Conservation (phyloP, 1,140 invertebrate species). For the Spodoptera litura region DNA sequence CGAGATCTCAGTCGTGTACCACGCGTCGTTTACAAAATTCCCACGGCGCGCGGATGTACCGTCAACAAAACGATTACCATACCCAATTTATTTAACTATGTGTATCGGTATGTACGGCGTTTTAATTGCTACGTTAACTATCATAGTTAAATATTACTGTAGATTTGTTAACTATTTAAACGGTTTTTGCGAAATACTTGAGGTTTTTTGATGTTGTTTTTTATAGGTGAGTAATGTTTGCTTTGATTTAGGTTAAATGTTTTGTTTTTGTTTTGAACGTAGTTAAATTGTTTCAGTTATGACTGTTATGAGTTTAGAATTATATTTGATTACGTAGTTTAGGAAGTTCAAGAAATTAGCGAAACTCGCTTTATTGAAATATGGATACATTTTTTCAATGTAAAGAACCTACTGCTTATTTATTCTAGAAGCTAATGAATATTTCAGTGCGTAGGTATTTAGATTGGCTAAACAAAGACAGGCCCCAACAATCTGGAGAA, state of each 20-base stretch:
- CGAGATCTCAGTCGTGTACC: constrained; percentile 40
- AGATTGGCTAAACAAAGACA: too few relatives aligned
- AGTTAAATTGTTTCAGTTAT: neutral
- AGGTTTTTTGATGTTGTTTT: neutral
- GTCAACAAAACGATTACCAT: constrained; percentile 40
- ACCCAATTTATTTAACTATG: constrained; percentile 24
- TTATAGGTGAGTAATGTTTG: neutral
- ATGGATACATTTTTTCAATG: too few relatives aligned
- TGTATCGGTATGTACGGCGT: constrained; percentile 31
- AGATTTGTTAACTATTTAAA: constrained; percentile 22
- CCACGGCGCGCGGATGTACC: constrained; percentile 35
- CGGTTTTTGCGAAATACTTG: constrained; percentile 1
- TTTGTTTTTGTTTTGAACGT: neutral
- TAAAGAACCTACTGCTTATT: too few relatives aligned
- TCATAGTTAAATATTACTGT: neutral
- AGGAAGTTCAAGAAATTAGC: too few relatives aligned
- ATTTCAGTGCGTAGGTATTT: too few relatives aligned
- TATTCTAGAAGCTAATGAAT: too few relatives aligned
- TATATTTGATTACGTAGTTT: too few relatives aligned
- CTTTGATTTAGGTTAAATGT: neutral
- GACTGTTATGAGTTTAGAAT: neutral
- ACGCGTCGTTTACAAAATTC: constrained; percentile 42
- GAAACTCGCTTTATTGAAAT: too few relatives aligned
- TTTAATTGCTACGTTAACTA: constrained; percentile 17
- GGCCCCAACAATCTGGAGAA: too few relatives aligned